Conservation (phyloP, 2,888 invertebrate species). For the Hirtodrosophila duncani region DNA sequence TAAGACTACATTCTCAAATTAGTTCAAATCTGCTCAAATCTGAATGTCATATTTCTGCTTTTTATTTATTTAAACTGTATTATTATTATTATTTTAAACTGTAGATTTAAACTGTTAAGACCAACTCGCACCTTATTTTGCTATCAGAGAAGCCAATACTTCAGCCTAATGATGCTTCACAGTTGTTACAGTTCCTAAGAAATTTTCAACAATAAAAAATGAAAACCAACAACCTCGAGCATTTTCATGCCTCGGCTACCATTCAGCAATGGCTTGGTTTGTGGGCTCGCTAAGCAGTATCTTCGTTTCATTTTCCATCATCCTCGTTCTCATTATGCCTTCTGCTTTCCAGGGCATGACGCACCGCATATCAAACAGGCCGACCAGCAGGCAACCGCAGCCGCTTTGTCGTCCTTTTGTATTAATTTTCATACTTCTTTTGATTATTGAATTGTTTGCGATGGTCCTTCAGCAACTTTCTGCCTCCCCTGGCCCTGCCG, state of each 20-base stretch:
- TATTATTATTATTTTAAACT: too few relatives aligned
- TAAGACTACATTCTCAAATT: too few relatives aligned
- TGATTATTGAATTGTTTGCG: slow-evolving; percentile 50
- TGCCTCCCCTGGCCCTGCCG: slow-evolving; percentile 6
- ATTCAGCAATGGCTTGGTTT: slow-evolving; percentile 17
- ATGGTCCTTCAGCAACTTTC: neutral
- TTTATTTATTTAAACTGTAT: too few relatives aligned
- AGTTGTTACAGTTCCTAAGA: slow-evolving; percentile 38
- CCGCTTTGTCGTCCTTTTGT: slow-evolving; percentile 42
- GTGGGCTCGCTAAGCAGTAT: slow-evolving; percentile 22
- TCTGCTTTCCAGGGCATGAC: slow-evolving; percentile 2
- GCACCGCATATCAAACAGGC: slow-evolving; percentile 23
- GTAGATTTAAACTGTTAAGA: too few relatives aligned
- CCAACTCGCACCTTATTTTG: too few relatives aligned
- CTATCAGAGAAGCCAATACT: neutral
- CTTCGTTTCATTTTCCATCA: neutral
- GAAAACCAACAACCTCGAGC: slow-evolving; percentile 21
- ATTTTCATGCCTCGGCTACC: slow-evolving; percentile 34
- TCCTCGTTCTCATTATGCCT: slow-evolving; percentile 9
- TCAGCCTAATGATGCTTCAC: slow-evolving; percentile 30
- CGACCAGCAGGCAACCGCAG: slow-evolving; percentile 24
- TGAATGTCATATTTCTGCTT: too few relatives aligned
- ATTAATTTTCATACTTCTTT: slow-evolving; percentile 61
- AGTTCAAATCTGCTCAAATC: too few relatives aligned
- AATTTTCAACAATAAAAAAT: slow-evolving; percentile 31